These are phyloP conservation scores for Oryctolagus cuniculus DNA, from an alignment of 2,113 vertebrate species.

Conservation along the genomic window DNA sequence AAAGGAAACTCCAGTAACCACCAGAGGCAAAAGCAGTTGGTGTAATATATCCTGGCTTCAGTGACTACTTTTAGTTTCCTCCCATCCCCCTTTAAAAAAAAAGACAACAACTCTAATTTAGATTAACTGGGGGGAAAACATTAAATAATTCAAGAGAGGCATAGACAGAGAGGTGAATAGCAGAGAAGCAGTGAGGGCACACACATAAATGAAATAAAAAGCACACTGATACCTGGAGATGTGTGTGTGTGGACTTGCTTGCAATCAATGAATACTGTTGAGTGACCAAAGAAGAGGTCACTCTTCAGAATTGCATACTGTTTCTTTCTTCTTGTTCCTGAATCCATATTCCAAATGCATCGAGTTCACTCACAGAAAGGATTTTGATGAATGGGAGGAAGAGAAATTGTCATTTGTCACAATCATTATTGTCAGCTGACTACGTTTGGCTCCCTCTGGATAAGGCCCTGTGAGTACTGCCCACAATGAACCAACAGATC, in stretches of 20 bases:
- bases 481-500: not conserved
- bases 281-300: not conserved
- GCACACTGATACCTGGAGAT: not conserved
- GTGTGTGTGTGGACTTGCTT: not conserved
- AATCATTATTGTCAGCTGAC: not conserved
- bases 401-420: conserved; percentile 12
- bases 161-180: conserved; percentile 53
- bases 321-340: not conserved
- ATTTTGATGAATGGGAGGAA: conserved; percentile 16
- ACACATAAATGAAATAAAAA: conserved; percentile 54
- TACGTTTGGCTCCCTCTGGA: not conserved
- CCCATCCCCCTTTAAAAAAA: not conserved
- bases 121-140: conserved; percentile 66
- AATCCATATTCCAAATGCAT: not conserved
- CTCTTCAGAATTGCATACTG: not conserved
- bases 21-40: conserved; percentile 88
- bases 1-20: conserved; percentile 89
- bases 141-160: conserved; percentile 80
- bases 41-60: conserved; percentile 89
- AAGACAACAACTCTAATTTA: conserved; percentile 74
- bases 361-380: not conserved
- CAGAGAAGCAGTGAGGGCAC: not conserved
- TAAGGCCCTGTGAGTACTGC: not conserved
- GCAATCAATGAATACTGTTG: not conserved
- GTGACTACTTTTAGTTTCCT: conserved; percentile 88